Percentiles rank a stretch among this genome's conserved stretches.
Evolutionary conservation across 2,113 vertebrate genomes (phyloP).

Genomic region (Urocitellus parryii): DNA sequence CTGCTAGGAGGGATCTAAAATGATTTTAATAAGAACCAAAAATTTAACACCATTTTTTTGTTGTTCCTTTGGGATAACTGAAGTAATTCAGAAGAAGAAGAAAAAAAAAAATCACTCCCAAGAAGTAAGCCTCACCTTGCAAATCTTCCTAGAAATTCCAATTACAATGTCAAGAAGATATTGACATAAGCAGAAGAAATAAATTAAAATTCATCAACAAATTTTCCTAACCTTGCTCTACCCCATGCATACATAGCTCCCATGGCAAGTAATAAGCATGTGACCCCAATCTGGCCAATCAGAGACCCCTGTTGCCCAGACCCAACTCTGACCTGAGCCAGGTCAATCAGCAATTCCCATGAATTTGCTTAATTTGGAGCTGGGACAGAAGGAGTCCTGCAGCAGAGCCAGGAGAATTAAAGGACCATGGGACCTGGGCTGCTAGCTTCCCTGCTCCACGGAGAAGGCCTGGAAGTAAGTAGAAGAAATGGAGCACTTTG

Average conservation of each 20-base stretch:
- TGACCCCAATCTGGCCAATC: not conserved
- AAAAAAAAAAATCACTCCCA: not conserved
- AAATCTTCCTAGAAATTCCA: not conserved
- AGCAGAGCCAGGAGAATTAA: not conserved
- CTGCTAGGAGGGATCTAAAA: not conserved
- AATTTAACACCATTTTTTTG: not conserved
- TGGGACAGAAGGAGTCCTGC: not conserved
- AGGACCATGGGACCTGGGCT: not conserved
- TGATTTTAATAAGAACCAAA: not conserved
- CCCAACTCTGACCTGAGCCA: not conserved
- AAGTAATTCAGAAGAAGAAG: not conserved
- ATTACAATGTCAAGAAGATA: not conserved
- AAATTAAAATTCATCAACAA: too few relatives aligned
- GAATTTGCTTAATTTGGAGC: not conserved
- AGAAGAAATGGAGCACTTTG: not conserved
- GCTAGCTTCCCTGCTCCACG: not conserved
- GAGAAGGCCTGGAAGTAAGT: not conserved
- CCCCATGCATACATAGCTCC: accelerated
- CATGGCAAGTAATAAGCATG: not conserved
- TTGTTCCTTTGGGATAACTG: not conserved
- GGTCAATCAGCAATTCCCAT: not conserved
- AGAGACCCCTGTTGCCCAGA: not conserved
- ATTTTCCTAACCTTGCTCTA: not conserved
- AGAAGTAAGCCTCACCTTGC: not conserved
- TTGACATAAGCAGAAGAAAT: not conserved